Evolutionary conservation across 2,888 invertebrate species (phyloP).

Genomic region (Molorchus minor): DNA sequence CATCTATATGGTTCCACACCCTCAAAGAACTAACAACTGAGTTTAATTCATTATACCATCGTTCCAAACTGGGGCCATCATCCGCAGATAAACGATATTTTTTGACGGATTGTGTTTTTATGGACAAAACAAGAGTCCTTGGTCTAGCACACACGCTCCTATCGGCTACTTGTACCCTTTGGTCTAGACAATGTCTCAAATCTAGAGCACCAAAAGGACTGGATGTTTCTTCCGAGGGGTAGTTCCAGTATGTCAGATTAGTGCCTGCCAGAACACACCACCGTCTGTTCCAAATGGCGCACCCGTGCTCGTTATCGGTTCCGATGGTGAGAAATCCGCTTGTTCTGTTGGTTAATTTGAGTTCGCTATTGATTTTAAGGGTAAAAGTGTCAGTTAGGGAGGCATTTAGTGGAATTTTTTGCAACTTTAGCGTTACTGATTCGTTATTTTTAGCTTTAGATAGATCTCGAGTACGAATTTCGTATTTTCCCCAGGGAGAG

Average conservation of each 20-base stretch:
- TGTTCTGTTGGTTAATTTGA: constrained; percentile 35
- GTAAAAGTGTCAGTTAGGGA: constrained; percentile 33
- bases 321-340: constrained; percentile 44
- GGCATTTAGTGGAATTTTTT: constrained; percentile 29
- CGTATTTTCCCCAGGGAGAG: constrained; percentile 33
- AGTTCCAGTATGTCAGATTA: constrained; percentile 45
- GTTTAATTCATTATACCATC: constrained; percentile 38
- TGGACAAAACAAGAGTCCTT: constrained; percentile 37
- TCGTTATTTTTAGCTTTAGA: constrained; percentile 26
- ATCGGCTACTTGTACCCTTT: constrained; percentile 35
- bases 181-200: constrained; percentile 30
- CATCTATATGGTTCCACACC: constrained; percentile 29
- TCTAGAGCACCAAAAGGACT: constrained; percentile 37
- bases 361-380: constrained; percentile 26
- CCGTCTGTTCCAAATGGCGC: constrained; percentile 43
- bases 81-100: constrained; percentile 42
- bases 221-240: constrained; percentile 42
- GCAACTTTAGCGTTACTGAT: constrained; percentile 22
- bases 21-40: constrained; percentile 31
- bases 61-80: constrained; percentile 30
- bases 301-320: constrained; percentile 26
- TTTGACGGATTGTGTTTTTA: constrained; percentile 20
- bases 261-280: constrained; percentile 45
- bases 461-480: constrained; percentile 33
- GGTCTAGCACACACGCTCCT: constrained; percentile 44